Base-by-base conservation (phyloP, 2,797 vertebrate genomes). In the Onychomys arenicola region DNA sequence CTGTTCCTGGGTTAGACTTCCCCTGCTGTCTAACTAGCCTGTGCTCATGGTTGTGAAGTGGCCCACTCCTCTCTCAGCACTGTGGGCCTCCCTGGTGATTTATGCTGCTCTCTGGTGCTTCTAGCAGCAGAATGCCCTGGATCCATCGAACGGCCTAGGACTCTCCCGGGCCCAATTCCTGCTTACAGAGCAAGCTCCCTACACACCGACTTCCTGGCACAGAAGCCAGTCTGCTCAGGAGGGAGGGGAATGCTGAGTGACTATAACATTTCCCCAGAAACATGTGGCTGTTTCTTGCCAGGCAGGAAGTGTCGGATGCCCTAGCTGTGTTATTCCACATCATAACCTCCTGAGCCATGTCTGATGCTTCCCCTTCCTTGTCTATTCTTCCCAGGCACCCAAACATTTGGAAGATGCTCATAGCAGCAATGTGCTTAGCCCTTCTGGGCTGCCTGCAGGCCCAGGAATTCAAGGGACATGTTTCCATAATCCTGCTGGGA, bases 401-500 rank as follows among this genome's bases (percentile, higher is more conserved):
- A 6, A 49, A 92, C 43, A 2, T 27, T 46, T 49, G 87, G 95
- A 97, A 23, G 90, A 98, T 99, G 98, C 97, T 98, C 93, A 34
- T 57, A 0, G 93, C 37, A 17, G 90, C 95, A 0, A 3, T 98
- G n/a, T 97, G 93, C 3, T 0, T 97, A 0, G n/a, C 97, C 73
- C 65, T 99, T 0, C 0, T 98, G 96, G 98, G 97, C 76, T 73
- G 97, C 16, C 43, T 98, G 37, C 89, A 93, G 5, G 95, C 98
- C 1, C 97, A 40, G 32, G 98, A 87, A 7, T 98, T 95, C 75
- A 98, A 95, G 29, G 99, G 99, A 52, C 99, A 99, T 27, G 97
- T 99, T 94, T 99, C 99, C 0, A 98, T 99, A 71, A 94, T 99
- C 76, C 97, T 99, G 83, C 98, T 99, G 92, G 99, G 99, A 86